Conservation (phyloP, 2,888 invertebrate species). For the Amphimallon solstitiale region DNA sequence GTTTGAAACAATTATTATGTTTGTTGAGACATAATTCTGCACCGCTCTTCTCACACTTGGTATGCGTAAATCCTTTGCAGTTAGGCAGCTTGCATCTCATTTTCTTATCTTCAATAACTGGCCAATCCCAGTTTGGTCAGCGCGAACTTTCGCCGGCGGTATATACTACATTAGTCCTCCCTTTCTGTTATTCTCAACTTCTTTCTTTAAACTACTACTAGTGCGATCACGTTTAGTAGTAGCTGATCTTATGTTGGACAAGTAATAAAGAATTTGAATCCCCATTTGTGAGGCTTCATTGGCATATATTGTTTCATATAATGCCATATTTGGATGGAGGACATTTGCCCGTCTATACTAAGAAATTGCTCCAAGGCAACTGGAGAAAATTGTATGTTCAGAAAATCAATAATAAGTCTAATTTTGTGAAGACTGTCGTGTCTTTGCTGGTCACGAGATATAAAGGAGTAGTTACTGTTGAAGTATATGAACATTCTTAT, state of each 20-base stretch:
- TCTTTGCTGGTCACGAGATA: too few species aligned
- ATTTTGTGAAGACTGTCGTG: too few species aligned
- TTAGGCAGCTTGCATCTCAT: slow-evolving; percentile 39
- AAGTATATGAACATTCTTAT: too few species aligned
- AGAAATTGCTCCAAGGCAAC: neutral
- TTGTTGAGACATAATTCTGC: slow-evolving; percentile 29
- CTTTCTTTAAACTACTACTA: neutral
- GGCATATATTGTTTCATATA: slow-evolving; percentile 20
- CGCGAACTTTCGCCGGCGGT: slow-evolving; percentile 34
- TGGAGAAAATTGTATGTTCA: too few species aligned
- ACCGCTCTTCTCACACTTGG: slow-evolving; percentile 40
- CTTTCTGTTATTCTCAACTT: neutral
- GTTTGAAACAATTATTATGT: slow-evolving; percentile 35
- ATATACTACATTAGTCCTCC: too few species aligned
- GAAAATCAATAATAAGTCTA: too few species aligned
- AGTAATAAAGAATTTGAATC: slow-evolving; percentile 31
- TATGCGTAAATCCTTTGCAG: slow-evolving; percentile 35
- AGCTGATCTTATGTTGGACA: neutral
- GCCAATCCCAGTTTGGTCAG: slow-evolving; percentile 39
- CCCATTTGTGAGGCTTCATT: neutral
- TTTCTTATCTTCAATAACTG: slow-evolving; percentile 4
- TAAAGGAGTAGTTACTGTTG: too few species aligned
- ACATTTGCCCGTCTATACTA: neutral
- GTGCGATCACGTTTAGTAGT: too few species aligned
- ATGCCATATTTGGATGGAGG: slow-evolving; percentile 16